These are phyloP conservation scores for Oxycera nigricornis DNA, from an alignment of 2,888 invertebrate genomes.

Conservation along the genomic window DNA sequence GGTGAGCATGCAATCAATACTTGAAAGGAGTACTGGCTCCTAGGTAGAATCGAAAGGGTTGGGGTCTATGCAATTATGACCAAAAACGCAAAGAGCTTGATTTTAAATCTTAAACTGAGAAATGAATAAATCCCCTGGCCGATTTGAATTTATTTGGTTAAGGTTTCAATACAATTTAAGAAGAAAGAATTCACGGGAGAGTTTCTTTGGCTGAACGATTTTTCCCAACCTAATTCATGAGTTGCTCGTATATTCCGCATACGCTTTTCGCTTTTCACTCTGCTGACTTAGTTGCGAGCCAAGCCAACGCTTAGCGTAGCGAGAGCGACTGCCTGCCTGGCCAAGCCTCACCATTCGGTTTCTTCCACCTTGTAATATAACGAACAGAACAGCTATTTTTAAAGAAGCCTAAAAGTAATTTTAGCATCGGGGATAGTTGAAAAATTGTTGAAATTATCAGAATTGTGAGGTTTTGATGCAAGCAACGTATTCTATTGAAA, in stretches of 20 bases:
- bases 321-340: conserved; percentile 10
- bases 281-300: too few species aligned
- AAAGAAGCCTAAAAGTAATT: conserved; percentile 46
- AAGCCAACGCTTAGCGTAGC: conserved; percentile 6
- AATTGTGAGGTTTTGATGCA: conserved; percentile 2
- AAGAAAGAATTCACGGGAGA: conserved; percentile 7
- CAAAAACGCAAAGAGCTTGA: too few species aligned
- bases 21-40: too few species aligned
- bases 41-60: too few species aligned
- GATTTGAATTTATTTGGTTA: background rate
- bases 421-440: conserved; percentile 41
- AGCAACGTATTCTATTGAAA: background rate
- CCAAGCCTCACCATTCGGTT: background rate
- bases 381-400: conserved; percentile 42
- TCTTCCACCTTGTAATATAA: conserved; percentile 25
- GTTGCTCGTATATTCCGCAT: conserved; percentile 11
- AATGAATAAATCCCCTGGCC: background rate
- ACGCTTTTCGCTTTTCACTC: conserved; percentile 1
- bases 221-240: background rate
- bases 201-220: conserved; percentile 7
- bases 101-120: too few species aligned
- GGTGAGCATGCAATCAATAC: too few species aligned
- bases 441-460: conserved; percentile 25
- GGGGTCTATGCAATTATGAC: too few species aligned
- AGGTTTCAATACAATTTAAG: background rate